These are phyloP conservation scores for Euzophera pinguis DNA, from an alignment of 2,888 invertebrate genomes.

Conservation along the genomic window DNA sequence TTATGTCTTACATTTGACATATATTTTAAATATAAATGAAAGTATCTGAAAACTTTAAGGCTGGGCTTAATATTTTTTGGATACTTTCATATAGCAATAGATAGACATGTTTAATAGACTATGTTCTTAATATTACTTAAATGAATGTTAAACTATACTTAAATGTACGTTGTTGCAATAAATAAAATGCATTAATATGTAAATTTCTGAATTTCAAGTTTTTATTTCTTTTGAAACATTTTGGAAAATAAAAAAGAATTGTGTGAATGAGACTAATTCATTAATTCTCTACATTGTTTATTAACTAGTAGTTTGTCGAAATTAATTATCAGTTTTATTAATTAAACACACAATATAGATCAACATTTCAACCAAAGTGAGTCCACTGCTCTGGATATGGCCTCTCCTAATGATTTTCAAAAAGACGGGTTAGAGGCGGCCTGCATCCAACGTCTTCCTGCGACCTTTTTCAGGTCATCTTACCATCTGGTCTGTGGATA, in stretches of 20 bases:
- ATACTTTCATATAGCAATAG: constrained; percentile 22
- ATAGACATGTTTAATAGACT: background rate
- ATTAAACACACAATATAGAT: too few species aligned
- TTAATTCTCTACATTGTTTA: background rate
- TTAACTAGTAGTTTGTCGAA: too few species aligned
- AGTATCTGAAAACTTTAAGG: constrained; percentile 33
- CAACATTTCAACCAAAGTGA: too few species aligned
- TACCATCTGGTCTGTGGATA: too few species aligned
- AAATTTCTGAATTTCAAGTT: constrained; percentile 23
- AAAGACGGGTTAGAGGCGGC: too few species aligned
- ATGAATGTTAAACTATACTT: constrained; percentile 28
- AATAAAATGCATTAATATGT: constrained; percentile 40
- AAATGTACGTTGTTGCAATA: constrained; percentile 32
- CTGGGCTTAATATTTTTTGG: constrained; percentile 30
- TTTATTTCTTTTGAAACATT: constrained; percentile 18
- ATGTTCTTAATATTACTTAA: constrained; percentile 2
- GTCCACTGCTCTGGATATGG: too few species aligned
- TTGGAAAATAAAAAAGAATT: constrained; percentile 16
- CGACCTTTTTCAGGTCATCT: too few species aligned
- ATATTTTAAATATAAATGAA: constrained; percentile 10
- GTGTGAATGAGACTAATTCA: constrained; percentile 8
- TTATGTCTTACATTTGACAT: too few species aligned
- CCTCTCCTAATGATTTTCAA: too few species aligned
- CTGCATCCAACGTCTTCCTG: too few species aligned
- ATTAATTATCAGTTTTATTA: too few species aligned